Evolutionary conservation across 2,888 invertebrate species (phyloP).

Genomic region (Brachyopa scutellaris): DNA sequence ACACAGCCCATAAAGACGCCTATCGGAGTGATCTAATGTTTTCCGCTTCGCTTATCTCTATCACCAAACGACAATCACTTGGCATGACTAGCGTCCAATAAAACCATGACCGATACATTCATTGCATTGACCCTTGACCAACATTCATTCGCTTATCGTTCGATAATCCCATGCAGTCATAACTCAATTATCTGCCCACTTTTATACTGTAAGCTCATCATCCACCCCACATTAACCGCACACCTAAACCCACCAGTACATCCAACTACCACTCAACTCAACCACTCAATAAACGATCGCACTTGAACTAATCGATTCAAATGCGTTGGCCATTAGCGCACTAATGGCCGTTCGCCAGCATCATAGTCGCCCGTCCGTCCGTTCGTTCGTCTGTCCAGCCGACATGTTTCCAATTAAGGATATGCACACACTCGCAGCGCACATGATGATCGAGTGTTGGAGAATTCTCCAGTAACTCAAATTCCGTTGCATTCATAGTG

Average conservation of each 20-base stretch:
- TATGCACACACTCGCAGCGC: constrained; percentile 52
- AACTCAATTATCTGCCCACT: constrained; percentile 53
- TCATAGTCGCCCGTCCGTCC: not conserved
- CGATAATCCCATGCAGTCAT: constrained; percentile 53
- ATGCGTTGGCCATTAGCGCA: constrained; percentile 67
- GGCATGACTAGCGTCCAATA: constrained; percentile 20
- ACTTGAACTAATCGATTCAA: constrained; percentile 71
- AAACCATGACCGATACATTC: constrained; percentile 50
- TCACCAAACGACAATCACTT: constrained; percentile 15
- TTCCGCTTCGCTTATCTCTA: constrained; percentile 6
- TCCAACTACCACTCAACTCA: constrained; percentile 50
- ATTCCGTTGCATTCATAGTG: constrained; percentile 51
- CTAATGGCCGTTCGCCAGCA: constrained; percentile 51
- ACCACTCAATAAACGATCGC: constrained; percentile 65
- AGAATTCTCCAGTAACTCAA: constrained; percentile 26
- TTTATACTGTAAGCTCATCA: constrained; percentile 29
- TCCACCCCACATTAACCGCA: constrained; percentile 21
- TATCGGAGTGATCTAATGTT: too few species aligned
- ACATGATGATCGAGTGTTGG: not conserved
- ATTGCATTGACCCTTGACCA: constrained; percentile 55
- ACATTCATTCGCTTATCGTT: constrained; percentile 43
- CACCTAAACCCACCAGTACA: constrained; percentile 13
- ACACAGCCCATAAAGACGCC: too few species aligned
- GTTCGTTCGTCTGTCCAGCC: not conserved
- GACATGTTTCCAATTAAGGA: constrained; percentile 68